Evolutionary conservation across 2,888 invertebrate genomes (phyloP).

Genomic region (Seira ritae): DNA sequence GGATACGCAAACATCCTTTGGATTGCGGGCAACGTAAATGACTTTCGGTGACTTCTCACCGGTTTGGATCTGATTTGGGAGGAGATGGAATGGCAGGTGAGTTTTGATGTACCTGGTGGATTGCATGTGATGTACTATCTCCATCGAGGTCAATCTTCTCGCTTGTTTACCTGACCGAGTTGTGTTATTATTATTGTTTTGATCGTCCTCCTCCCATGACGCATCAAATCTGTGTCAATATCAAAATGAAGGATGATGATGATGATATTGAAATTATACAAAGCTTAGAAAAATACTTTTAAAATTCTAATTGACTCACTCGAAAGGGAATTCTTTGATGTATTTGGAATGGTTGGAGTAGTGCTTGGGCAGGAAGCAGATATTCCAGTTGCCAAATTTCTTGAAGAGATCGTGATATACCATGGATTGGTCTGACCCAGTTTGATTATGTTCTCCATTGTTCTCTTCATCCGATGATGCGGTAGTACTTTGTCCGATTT

Average conservation of each 20-base stretch:
- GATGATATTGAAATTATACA: too few relatives aligned
- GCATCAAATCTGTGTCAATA: constrained; percentile 67
- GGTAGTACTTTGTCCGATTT: neutral
- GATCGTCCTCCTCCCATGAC: constrained; percentile 54
- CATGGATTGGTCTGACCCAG: neutral
- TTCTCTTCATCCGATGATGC: neutral
- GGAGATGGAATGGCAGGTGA: constrained; percentile 74
- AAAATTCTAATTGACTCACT: constrained; percentile 78
- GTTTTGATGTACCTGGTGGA: constrained; percentile 74
- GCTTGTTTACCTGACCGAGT: constrained; percentile 30
- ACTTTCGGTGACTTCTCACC: constrained; percentile 78
- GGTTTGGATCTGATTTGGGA: constrained; percentile 71
- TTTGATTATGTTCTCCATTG: neutral
- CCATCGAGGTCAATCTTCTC: constrained; percentile 66
- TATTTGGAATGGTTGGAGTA: constrained; percentile 73
- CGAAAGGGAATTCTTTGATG: constrained; percentile 78
- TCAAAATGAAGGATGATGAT: too few relatives aligned
- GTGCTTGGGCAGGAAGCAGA: constrained; percentile 67
- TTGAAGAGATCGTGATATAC: constrained; percentile 66
- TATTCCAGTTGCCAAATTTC: constrained; percentile 67
- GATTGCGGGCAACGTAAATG: constrained; percentile 91
- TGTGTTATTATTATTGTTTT: constrained; percentile 14
- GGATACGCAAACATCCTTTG: constrained; percentile 90
- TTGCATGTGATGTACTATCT: constrained; percentile 64
- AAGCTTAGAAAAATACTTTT: too few relatives aligned